Conservation (phyloP, 1,140 invertebrate species). For the Chionoecetes opilio region DNA sequence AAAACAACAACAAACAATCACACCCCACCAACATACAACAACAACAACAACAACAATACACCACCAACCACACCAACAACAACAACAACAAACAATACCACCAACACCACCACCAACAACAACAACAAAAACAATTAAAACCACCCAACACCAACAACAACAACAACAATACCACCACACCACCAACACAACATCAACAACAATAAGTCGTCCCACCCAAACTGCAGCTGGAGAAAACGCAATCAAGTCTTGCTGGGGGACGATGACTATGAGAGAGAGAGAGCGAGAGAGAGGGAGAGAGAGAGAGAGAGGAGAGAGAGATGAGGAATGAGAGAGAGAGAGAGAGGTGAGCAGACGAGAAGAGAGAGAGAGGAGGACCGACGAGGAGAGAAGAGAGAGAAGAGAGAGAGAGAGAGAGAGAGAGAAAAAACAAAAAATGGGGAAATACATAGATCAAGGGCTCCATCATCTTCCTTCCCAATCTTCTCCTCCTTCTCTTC, state of each 20-base stretch:
- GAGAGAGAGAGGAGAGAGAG: no score
- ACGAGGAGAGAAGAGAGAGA: constrained; percentile 27
- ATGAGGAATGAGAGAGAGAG: neutral
- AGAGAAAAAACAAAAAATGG: neutral
- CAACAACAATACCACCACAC: neutral
- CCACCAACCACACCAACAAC: neutral
- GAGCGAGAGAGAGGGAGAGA: no score
- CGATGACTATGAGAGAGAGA: neutral
- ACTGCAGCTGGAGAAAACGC: no score
- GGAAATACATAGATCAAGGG: neutral
- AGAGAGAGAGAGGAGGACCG: constrained; percentile 27
- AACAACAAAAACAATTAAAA: no score
- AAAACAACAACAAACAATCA: no score
- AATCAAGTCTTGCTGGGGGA: neutral
- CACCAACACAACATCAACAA: neutral
- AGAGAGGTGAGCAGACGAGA: neutral
- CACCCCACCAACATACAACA: neutral
- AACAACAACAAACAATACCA: neutral
- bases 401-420: constrained; percentile 27
- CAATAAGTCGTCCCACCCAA: neutral
- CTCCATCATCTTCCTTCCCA: neutral
- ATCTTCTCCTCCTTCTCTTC: no score
- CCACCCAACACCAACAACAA: no score
- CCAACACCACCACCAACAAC: neutral
- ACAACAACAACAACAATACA: no score